Base-by-base conservation (phyloP, 1,140 invertebrate species). In the Phenacoccus solenopsis region DNA sequence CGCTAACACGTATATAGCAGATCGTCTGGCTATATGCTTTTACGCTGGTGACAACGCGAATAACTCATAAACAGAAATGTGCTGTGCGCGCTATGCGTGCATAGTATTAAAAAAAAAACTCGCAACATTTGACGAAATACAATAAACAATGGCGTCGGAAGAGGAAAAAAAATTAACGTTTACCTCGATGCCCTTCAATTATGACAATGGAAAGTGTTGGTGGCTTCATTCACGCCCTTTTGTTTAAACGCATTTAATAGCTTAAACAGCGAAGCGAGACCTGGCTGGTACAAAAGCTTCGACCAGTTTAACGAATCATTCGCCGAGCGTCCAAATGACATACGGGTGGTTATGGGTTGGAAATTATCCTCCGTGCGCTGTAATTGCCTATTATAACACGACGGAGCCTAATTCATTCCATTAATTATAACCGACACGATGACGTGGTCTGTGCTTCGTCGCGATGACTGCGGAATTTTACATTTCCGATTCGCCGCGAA, bases 241-340 rank as follows among this genome's bases (percentile, higher is more conserved):
- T 49, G 38, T 49, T 49, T 49, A 49, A 49, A 49, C 38, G 38
- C 38, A 49, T 49, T 49, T 49, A 49, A 49, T 49, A 49, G 38
- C 38, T 49, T 49, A 49, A 49, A 49, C 20, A 49, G 38, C 20
- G 38, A 49, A 49, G 38, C 38, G 38, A 49, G 38, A n/a, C 30
- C 5, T 32, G 13, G 12, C 13, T 49, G 20, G 38, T n/a, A 49
- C 38, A 49, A 49, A 49, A 49, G 38, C 38, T 49, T 9, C 38
- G 38, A 16, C n/a, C n/a, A n/a, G 20, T 49, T 32, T 49, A 49
- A 49, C 38, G 38, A 49, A 49, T 49, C 38, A 49, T 49, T 49
- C 20, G n/a, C 38, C 5, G 20, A 49, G 20, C 38, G 12, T 49
- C 38, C 12, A 49, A 49, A 49, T 49, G 38, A 49, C 38, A 49